Conservation (phyloP, 1,140 invertebrate species). For the Drosophila pachea region DNA sequence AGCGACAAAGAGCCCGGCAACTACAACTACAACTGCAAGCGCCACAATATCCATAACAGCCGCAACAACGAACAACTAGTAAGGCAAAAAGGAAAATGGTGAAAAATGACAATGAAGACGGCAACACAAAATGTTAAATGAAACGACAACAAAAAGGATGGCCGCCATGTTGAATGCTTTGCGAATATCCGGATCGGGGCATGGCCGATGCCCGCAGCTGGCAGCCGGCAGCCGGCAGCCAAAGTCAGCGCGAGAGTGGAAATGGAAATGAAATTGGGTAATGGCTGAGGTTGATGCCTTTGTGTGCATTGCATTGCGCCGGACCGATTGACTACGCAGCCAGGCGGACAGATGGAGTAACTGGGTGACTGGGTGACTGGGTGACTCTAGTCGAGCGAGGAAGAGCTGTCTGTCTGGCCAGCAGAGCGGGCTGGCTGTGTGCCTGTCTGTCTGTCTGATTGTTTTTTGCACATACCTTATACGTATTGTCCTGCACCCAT, state of each 20-base stretch:
- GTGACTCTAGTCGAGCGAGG: too few species aligned
- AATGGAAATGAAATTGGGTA: background rate
- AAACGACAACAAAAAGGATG: slow-evolving; percentile 44
- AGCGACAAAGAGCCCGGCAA: background rate
- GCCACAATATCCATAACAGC: background rate
- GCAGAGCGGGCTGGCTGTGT: slow-evolving; percentile 2
- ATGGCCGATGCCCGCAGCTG: background rate
- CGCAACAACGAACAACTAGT: slow-evolving; percentile 1
- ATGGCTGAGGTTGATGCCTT: slow-evolving; percentile 4
- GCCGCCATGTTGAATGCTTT: slow-evolving; percentile 47
- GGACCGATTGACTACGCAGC: slow-evolving; percentile 11
- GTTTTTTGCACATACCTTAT: slow-evolving; percentile 78
- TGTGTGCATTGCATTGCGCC: slow-evolving; percentile 4
- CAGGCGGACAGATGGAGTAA: background rate
- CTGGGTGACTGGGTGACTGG: too few species aligned
- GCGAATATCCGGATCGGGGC: slow-evolving; percentile 31
- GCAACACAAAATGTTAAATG: slow-evolving; percentile 46
- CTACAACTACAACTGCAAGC: background rate
- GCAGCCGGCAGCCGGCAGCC: background rate
- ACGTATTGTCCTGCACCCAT: slow-evolving; percentile 90
- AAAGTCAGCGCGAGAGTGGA: background rate
- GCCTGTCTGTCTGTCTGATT: slow-evolving; percentile 44
- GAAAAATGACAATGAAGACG: slow-evolving; percentile 38
- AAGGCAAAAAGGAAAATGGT: background rate
- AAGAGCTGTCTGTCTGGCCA: slow-evolving; percentile 6